Base-by-base conservation (phyloP, 1,140 invertebrate genomes). In the Agrypnia vestita region DNA sequence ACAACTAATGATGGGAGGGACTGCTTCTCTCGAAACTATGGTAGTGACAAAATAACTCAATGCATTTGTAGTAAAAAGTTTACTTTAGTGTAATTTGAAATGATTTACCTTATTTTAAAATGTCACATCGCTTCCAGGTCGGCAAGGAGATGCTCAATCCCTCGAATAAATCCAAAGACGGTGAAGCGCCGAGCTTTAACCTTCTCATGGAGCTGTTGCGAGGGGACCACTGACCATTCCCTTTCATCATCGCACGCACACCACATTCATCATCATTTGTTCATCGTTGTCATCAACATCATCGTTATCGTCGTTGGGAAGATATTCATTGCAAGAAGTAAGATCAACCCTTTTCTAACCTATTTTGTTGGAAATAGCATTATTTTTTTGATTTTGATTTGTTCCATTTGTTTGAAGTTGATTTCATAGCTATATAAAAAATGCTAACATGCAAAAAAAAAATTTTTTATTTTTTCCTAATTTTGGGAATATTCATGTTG, bases 151-250 rank as follows among this genome's bases (percentile, higher is more conserved):
- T 97, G 92, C 90, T 97, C 78, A 94, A 93, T 85, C 91, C 93
- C 13, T 92, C 92, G 8, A 94, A 94, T 83, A 97, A 97, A 88
- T 93, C 94, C 79, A 95, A 95, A 84, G 95, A 97, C 86, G 93
- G 95, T 46, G 95, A 96, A 84, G 95, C 95, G 77, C 94, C 95
- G 76, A 96, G 95, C 85, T 99, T 98, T 90, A 98, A 98, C 87
- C 91, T 99, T 80, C 91, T 98, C 73, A 97, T 98, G 95, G 97
- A 98, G 90, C 91, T 99, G 53, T 89, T 99, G 53, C 93, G 97
- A 86, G 97, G 96, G 84, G 96, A 97, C 89, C 95, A 97, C 88
- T 97, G 91, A 80, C 71, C 73, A 67, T 80, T 76, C 73, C 53
- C 19, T 25, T 25, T 76, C 67, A 71, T 71, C 43, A 71, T 71